Percentiles rank a stretch among this genome's conserved stretches.
phyloP scores from a whole-genome alignment of 2,888 invertebrate genomes.

The Acrobasis suavella region DNA sequence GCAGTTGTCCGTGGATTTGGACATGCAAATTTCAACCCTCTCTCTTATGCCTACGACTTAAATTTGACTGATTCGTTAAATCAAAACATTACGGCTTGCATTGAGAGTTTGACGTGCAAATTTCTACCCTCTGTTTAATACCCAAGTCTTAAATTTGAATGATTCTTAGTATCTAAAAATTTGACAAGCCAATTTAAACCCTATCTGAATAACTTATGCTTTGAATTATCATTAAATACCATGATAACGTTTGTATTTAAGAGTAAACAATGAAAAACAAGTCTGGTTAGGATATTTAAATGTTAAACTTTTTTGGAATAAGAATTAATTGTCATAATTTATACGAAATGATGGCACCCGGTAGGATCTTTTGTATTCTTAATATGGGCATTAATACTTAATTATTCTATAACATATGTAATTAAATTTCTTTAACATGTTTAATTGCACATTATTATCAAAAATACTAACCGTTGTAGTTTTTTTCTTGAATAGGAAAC shows the following conservation, averaged over 20 bases:
- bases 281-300: slow-evolving; percentile 27
- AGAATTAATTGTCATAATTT: slow-evolving; percentile 8
- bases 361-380: background rate
- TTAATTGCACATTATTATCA: no score
- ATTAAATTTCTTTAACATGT: no score
- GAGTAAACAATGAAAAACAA: slow-evolving; percentile 13
- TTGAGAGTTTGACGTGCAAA: background rate
- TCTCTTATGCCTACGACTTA: slow-evolving; percentile 12
- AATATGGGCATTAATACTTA: no score
- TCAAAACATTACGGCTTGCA: no score
- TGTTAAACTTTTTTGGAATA: slow-evolving; percentile 11
- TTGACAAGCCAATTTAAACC: background rate
- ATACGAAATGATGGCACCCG: slow-evolving; percentile 3
- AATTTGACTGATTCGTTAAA: background rate
- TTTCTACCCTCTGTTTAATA: background rate
- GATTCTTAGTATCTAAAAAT: no score
- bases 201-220: background rate
- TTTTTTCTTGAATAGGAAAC: no score
- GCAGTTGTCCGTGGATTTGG: slow-evolving; percentile 27
- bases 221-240: background rate
- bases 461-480: no score
- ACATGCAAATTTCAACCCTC: slow-evolving; percentile 37
- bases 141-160: background rate
- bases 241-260: slow-evolving; percentile 33
- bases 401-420: no score